Evolutionary conservation across 1,140 invertebrate species (phyloP), one percentile per base, ranked within the genome.

Genomic region (Temnothorax nylanderi): DNA sequence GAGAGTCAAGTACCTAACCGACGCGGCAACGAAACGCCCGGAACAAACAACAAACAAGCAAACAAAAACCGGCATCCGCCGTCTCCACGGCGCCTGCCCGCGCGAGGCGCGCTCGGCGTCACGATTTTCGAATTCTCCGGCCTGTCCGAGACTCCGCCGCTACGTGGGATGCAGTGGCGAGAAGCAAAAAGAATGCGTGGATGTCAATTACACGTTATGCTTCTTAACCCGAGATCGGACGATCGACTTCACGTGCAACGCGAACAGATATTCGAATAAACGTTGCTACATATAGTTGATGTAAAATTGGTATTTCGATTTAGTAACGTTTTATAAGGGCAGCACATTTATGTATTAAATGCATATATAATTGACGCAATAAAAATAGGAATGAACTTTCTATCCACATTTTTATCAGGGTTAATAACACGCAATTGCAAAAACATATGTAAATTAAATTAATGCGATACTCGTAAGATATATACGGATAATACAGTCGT

Each of bases 1-100:
- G 47, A 65, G 62, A 64, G 78, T 76, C 72, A 86, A 90, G 89
- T 90, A 87, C 78, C 89, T 75, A 87, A 92, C 88, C 89, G 86
- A 78, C 82, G 74, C 74, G 87, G 58, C 85, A 92, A 85, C 92
- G 92, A 92, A 91, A 91, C 93, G 92, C 92, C 90, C 92, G 92
- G 92, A 93, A 93, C 93, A 93, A 94, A 94, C 93, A 93, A 92
- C 93, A 93, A 92, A 89, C 91, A 86, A 89, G 81, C 90, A 93
- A 94, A 91, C 71, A 89, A 91, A 92, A 92, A 89, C 72, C 76
- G n/a, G 87, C 41, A 85, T 87, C 60, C 90, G 92, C 93, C 93
- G 94, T 93, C 94, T 94, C 78, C 89, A 88, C 89, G 93, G 93
- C 94, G 93, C 93, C 93, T 86, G 62, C 81, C 88, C 90, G 87